Conservation (phyloP, 2,797 vertebrate genomes). For the Acanthurus tractus region DNA sequence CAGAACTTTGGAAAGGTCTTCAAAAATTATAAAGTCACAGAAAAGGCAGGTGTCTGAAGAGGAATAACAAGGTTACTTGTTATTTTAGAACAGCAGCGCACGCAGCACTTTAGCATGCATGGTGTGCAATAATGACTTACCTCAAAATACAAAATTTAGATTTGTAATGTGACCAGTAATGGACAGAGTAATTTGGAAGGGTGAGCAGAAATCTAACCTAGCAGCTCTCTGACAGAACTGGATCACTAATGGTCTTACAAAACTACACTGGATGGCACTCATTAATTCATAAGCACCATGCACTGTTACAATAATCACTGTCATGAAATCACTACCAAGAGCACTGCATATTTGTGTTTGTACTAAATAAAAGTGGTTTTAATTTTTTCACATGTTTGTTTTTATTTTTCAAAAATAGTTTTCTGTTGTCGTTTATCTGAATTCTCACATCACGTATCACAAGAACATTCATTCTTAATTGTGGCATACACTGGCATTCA, state of each 20-base stretch:
- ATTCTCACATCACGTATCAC: no score
- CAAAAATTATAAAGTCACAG: constrained; percentile 1
- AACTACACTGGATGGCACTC: no score
- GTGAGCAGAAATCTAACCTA: not conserved
- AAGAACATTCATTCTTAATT: no score
- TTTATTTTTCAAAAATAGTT: no score
- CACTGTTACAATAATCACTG: not conserved
- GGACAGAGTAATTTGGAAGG: not conserved
- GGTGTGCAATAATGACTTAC: not conserved
- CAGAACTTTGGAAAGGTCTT: not conserved
- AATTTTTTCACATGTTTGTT: no score
- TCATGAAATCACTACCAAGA: not conserved
- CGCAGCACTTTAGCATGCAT: not conserved
- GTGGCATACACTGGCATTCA: no score
- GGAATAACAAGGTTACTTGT: not conserved
- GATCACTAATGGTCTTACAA: no score
- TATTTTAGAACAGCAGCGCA: not conserved
- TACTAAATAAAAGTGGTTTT: not conserved
- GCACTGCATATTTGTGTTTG: not conserved
- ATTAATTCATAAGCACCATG: no score
- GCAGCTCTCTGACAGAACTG: not conserved
- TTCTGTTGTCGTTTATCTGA: no score
- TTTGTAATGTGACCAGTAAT: not conserved
- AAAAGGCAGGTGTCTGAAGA: not conserved
- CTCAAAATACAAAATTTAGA: not conserved